Evolutionary conservation across 2,888 invertebrate species (phyloP), one percentile per base, ranked within the genome.

Genomic region (Drosophila greeni): DNA sequence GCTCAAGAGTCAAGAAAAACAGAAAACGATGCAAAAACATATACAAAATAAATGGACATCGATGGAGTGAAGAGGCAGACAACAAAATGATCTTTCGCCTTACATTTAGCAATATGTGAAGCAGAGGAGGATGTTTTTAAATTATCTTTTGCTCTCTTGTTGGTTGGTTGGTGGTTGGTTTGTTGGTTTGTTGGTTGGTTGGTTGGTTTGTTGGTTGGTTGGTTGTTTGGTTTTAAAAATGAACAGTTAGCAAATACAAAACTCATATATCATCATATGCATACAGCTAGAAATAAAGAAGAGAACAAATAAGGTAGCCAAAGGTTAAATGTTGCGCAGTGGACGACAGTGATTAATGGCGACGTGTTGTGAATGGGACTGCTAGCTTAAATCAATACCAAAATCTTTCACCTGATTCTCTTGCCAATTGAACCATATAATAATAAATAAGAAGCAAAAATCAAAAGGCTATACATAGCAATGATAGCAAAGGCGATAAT

Each of bases 201-300:
- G 42, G 62, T 29, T 45, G 4, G 71, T 36, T 56, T 52, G 55
- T 70, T 72, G 47, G 34, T 60, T 69, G 54, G n/a, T 54, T 62
- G 66, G 16, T 70, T 59, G 20, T 48, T 59, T 73, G 57, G 73
- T 54, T 75, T 83, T 76, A 56, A 47, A 79, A 82, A 79, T 79
- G 54, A 78, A 78, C 69, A 77, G 68, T 65, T 78, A 80, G 72
- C 70, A 75, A 75, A 68, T 76, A 82, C 76, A 82, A 76, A 84
- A 82, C 69, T 80, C 84, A 78, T 72, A 81, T 69, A 67, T 85
- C 76, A 74, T 85, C 84, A 74, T 62, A 79, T 73, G 74, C 77
- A 84, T 76, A 85, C 66, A 72, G 80, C 85, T 85, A 84, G 85
- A 84, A 85, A 79, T 75, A 82, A 85, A 74, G 77, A 79, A 79